These are phyloP conservation scores for Greenwoodochromis staneri DNA, from an alignment of 2,113 vertebrate species.

Conservation along the genomic window DNA sequence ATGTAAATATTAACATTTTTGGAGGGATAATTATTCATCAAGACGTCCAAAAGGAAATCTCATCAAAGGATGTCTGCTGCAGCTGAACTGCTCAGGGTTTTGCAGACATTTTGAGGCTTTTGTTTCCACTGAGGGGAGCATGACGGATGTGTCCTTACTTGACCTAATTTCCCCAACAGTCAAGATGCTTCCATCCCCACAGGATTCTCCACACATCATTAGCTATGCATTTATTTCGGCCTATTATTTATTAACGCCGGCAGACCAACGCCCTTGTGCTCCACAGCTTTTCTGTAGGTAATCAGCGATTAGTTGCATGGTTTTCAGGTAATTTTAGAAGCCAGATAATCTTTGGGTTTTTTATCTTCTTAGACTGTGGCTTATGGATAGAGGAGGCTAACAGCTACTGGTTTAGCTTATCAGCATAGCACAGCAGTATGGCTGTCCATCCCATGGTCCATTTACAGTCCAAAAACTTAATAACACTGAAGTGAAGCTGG, in stretches of 20 bases:
- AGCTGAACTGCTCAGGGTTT: constrained; percentile 4
- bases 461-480: constrained; percentile 15
- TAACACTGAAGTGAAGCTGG: background rate
- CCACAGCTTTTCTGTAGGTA: background rate
- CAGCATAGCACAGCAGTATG: constrained; percentile 1
- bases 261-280: constrained; percentile 18
- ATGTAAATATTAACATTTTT: constrained; percentile 32
- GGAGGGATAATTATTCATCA: constrained; percentile 45
- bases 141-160: constrained; percentile 47
- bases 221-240: constrained; percentile 49
- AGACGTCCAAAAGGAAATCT: constrained; percentile 1
- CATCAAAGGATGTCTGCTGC: constrained; percentile 43
- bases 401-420: constrained; percentile 17
- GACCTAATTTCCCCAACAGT: constrained; percentile 52
- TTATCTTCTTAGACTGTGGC: background rate
- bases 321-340: background rate
- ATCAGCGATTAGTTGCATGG: background rate
- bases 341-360: background rate
- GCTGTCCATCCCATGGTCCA: background rate
- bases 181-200: constrained; percentile 23
- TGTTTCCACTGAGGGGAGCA: constrained; percentile 22
- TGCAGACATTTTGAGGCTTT: constrained; percentile 12
- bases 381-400: background rate
- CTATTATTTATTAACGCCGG: constrained; percentile 62
- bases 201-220: constrained; percentile 48